Conservation (phyloP, 2,113 vertebrate species). For the Xerus inauris region DNA sequence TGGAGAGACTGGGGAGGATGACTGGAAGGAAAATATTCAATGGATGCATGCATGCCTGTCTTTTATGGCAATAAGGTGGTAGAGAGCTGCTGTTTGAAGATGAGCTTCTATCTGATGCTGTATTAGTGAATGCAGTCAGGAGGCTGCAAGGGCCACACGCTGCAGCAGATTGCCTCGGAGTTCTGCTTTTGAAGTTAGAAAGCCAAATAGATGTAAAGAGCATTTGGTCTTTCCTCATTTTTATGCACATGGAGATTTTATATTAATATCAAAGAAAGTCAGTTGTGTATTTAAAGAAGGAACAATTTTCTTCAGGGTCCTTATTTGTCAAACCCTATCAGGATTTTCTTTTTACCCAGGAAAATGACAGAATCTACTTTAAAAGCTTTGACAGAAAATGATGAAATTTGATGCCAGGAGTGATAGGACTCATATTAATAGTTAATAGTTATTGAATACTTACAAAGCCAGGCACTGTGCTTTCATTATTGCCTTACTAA, state of each 20-base stretch:
- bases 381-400: not conserved
- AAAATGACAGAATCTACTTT: constrained; percentile 32
- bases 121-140: not conserved
- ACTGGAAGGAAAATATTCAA: not conserved
- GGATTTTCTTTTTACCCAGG: constrained; percentile 25
- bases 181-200: constrained; percentile 70
- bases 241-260: constrained; percentile 26
- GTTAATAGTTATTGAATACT: not conserved
- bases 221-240: constrained; percentile 59
- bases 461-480: not conserved
- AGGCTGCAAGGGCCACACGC: not conserved
- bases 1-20: not conserved
- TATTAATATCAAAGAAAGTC: constrained; percentile 62
- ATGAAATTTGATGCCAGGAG: constrained; percentile 21
- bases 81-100: not conserved
- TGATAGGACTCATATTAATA: not conserved
- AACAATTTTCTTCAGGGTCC: constrained; percentile 48
- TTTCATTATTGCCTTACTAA: not conserved
- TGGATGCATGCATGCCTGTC: not conserved
- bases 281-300: constrained; percentile 33
- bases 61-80: not conserved
- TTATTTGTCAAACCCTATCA: constrained; percentile 35
- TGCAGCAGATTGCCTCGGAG: constrained; percentile 7
- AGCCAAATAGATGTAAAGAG: constrained; percentile 29
- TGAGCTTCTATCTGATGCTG: not conserved